A percentile compares a stretch with the other conserved stretches of the same genome.
Conservation (phyloP, 2,888 invertebrate genomes). For the Boloria euphrosyne region DNA sequence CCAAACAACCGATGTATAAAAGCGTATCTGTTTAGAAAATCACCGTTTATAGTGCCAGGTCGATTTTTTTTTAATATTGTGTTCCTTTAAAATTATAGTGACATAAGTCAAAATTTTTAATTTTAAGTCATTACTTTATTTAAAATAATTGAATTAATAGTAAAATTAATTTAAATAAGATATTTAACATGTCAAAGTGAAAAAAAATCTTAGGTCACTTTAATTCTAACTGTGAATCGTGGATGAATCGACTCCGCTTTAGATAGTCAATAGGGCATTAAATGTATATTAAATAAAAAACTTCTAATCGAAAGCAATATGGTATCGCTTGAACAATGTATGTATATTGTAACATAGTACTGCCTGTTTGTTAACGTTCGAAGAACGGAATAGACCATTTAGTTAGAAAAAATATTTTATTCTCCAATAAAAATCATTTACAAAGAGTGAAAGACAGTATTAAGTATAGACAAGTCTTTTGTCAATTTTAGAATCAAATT, state of each 20-base stretch:
- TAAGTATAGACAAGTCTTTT: conserved; percentile 17
- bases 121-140: neutral
- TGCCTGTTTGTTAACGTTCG: conserved; percentile 48
- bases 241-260: conserved; percentile 25
- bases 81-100: conserved; percentile 19
- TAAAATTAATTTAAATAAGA: too few relatives aligned
- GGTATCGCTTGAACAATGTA: conserved; percentile 60
- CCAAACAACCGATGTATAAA: conserved; percentile 49
- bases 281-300: conserved; percentile 33
- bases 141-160: too few relatives aligned
- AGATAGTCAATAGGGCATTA: conserved; percentile 36
- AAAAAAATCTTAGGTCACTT: neutral
- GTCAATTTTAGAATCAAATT: conserved; percentile 33
- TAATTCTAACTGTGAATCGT: conserved; percentile 3
- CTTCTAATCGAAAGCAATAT: conserved; percentile 63
- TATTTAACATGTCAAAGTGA: too few relatives aligned
- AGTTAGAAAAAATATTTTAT: conserved; percentile 38
- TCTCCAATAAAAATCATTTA: neutral
- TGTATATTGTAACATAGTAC: conserved; percentile 41
- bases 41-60: neutral
- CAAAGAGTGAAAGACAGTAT: conserved; percentile 26
- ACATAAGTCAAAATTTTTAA: conserved; percentile 12
- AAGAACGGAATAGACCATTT: conserved; percentile 52
- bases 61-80: neutral
- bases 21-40: conserved; percentile 24